Conservation (phyloP, 2,888 invertebrate genomes). For the Mimachlamys varia region DNA sequence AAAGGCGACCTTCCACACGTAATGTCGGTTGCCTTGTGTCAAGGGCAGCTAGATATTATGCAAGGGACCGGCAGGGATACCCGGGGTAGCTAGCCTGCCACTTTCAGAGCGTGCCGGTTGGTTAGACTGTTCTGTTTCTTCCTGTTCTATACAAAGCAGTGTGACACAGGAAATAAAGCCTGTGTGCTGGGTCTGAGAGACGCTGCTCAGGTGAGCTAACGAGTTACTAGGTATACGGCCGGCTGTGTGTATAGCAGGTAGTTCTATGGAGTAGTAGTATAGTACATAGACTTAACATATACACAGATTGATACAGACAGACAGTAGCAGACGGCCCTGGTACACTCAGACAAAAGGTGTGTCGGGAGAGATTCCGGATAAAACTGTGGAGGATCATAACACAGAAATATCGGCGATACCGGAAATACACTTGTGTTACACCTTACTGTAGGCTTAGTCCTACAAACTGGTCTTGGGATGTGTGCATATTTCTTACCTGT, state of each 20-base stretch:
- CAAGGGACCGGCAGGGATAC: background rate
- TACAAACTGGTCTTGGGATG: background rate
- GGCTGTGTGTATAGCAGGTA: background rate
- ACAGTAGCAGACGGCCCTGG: background rate
- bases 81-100: background rate
- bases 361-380: background rate
- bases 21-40: background rate
- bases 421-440: conserved; percentile 1
- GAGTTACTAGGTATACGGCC: background rate
- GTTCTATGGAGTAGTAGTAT: background rate
- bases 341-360: background rate
- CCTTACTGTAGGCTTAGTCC: background rate
- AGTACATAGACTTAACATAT: background rate
- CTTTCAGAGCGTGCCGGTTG: conserved; percentile 3
- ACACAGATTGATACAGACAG: background rate
- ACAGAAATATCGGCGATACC: background rate
- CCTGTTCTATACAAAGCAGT: background rate
- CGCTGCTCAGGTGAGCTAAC: conserved; percentile 21
- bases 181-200: background rate
- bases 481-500: background rate
- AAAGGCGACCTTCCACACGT: background rate
- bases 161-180: background rate
- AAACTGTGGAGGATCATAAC: background rate
- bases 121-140: background rate
- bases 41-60: conserved; percentile 28